Conservation (phyloP, 2,113 vertebrate genomes). For the Perognathus longimembris region DNA sequence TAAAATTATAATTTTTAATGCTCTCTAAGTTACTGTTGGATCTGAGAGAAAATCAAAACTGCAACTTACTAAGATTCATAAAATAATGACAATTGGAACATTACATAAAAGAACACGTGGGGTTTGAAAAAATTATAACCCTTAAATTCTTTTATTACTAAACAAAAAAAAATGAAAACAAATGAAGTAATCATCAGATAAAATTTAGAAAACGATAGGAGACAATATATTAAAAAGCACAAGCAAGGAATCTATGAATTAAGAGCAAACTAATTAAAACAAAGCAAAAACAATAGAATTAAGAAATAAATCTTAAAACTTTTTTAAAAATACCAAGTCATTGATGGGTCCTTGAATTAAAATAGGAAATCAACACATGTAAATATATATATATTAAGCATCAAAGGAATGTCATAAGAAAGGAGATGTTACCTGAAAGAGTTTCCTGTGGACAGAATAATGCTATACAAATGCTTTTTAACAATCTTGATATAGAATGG, state of each 20-base stretch:
- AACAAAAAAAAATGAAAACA: constrained; percentile 29
- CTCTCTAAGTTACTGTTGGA: not conserved
- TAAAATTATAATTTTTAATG: constrained; percentile 5
- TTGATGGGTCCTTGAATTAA: not conserved
- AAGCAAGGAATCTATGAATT: not conserved
- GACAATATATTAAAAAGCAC: constrained; percentile 9
- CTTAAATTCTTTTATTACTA: constrained; percentile 36
- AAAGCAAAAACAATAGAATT: constrained; percentile 18
- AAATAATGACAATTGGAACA: constrained; percentile 33
- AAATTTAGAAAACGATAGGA: constrained; percentile 42
- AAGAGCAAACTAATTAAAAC: constrained; percentile 40
- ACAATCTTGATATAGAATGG: not conserved
- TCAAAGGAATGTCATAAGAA: not conserved
- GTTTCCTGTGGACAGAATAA: constrained; percentile 18
- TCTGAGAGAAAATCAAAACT: constrained; percentile 23
- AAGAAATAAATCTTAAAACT: not conserved
- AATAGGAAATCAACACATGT: not conserved
- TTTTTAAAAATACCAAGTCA: constrained; percentile 42
- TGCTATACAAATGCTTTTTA: constrained; percentile 35
- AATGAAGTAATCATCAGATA: constrained; percentile 31
- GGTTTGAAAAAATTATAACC: not conserved
- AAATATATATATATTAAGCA: not conserved
- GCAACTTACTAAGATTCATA: constrained; percentile 9
- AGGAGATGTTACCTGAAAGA: constrained; percentile 13
- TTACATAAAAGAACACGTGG: not conserved